A percentile compares a stretch with the other conserved stretches of the same genome.
These are phyloP conservation scores for Garra rufa DNA, from an alignment of 2,113 vertebrate genomes.

Conservation along the genomic window DNA sequence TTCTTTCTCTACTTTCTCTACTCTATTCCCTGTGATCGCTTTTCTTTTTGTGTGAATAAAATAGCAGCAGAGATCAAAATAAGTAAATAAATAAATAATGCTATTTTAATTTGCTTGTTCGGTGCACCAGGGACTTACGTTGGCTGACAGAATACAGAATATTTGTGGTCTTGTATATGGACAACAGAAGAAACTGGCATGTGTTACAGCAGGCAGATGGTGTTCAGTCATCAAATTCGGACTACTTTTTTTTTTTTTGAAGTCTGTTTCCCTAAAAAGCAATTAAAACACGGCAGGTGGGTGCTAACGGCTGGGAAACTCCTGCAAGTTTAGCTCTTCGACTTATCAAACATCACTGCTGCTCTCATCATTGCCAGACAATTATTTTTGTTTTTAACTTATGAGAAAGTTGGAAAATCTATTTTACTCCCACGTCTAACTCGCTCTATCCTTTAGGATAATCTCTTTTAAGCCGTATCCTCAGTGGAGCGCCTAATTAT, in stretches of 20 bases:
- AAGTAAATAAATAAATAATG: constrained; percentile 5
- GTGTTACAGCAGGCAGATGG: constrained; percentile 56
- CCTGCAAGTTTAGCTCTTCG: constrained; percentile 30
- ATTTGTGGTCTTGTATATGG: constrained; percentile 9
- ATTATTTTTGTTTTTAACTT: constrained; percentile 39
- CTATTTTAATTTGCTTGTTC: constrained; percentile 39
- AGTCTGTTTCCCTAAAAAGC: constrained; percentile 51
- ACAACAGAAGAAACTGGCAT: constrained; percentile 42
- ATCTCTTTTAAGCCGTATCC: constrained; percentile 40
- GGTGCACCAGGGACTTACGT: constrained; percentile 3
- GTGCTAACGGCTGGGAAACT: constrained; percentile 53
- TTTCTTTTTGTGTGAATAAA: not conserved
- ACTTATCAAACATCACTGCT: constrained; percentile 32
- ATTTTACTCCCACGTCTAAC: constrained; percentile 5
- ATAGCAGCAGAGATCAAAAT: not conserved
- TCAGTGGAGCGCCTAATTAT: constrained; percentile 32
- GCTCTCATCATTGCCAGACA: constrained; percentile 38
- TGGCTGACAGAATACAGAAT: constrained; percentile 28
- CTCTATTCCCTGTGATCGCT: not conserved
- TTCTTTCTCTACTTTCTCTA: not conserved
- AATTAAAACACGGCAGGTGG: constrained; percentile 60
- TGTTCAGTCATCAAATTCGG: constrained; percentile 39
- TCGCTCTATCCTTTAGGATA: constrained; percentile 16
- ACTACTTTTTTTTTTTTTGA: constrained; percentile 24
- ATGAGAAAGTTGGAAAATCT: constrained; percentile 10